Base-by-base conservation (phyloP, 2,113 vertebrate genomes). In the Thalassarche chlororhynchos region DNA sequence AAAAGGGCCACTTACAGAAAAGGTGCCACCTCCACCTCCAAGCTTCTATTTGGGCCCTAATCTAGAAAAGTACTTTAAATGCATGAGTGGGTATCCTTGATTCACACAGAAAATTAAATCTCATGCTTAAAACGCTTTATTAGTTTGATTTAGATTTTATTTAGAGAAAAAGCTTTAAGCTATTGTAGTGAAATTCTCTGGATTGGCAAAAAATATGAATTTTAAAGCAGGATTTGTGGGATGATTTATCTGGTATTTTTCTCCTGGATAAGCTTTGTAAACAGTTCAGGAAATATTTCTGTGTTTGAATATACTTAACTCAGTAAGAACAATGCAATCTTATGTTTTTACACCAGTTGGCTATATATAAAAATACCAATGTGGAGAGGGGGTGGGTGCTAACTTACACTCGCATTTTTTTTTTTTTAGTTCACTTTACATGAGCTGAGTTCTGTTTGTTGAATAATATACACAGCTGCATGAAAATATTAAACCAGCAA, bases 301-400 rank as follows among this genome's bases (percentile, higher is more conserved):
- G 3, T 57, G 31, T 80, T 76, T 86, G 32, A 70, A 55, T 55
- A 12, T 54, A 31, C 18, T 40, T n/a, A 32, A 28, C 14, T 61
- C 12, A 10, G 8, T 36, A 31, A 92, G 80, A 84, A 9, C 23
- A 71, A 42, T 12, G 28, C 34, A 71, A 51, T 44, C 26, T 25
- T 68, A 15, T 28, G 14, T 46, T 91, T 76, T 60, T 40, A 26
- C 12, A 54, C 10, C 28, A 69, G 34, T 40, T 90, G 71, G 29
- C 52, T 83, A 1, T 38, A 3, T 51, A 12, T 77, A 49, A n/a
- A 90, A 91, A 86, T 79, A 83, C 83, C 88, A 85, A 85, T 0
- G 76, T 96, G 97, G 96, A 95, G 95, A 95, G 54, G 42, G 90
- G 12, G 19, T 77, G 93, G 71, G 17, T 90, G 85, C 66, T 77